Base-by-base conservation (phyloP, 2,797 vertebrate species). In the Gouania willdenowi region DNA sequence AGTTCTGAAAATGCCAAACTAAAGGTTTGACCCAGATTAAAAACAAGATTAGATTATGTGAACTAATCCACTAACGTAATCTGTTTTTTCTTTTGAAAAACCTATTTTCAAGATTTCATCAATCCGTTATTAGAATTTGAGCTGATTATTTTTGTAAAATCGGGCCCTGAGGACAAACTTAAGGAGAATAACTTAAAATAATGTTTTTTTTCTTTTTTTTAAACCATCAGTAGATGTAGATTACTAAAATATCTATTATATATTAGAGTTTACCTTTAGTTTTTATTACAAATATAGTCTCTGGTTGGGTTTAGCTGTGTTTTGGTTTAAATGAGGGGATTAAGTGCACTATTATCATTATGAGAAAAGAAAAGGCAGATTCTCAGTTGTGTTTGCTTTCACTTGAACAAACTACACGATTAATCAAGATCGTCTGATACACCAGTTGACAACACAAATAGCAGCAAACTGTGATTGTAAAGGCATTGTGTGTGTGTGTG, bases 281-380 rank as follows among this genome's bases (percentile, higher is more conserved):
- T 51, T 47, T 23, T 44, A 50, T 71, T 71, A 82, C 72, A 79
- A 83, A 83, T 82, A 81, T 80, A 83, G 26, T 73, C 68, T 78
- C 69, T 76, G 37, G 26, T 56, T 64, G 37, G 71, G 57, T 65
- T 70, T 37, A 53, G 21, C 14, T 59, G 45, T 7, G 44, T 56
- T 77, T 82, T 66, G 71, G 56, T 55, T 75, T 66, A 45, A 81
- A 77, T 51, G 52, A 65, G 79, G 77, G 75, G 60, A 66, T 53
- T 44, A 68, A 76, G 66, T 71, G 62, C 74, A 70, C 63, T 71
- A 36, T 1, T 53, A 54, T 49, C 35, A 38, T 47, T 62, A 14
- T 46, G 43, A 42, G 44, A 53, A 65, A 67, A 53, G 41, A 39
- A 11, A 5, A 11, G 6, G 39, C 1, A 15, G 17, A 45, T 35